Evolutionary conservation across 1,140 invertebrate genomes (phyloP).

Genomic region (Drusus annulatus): DNA sequence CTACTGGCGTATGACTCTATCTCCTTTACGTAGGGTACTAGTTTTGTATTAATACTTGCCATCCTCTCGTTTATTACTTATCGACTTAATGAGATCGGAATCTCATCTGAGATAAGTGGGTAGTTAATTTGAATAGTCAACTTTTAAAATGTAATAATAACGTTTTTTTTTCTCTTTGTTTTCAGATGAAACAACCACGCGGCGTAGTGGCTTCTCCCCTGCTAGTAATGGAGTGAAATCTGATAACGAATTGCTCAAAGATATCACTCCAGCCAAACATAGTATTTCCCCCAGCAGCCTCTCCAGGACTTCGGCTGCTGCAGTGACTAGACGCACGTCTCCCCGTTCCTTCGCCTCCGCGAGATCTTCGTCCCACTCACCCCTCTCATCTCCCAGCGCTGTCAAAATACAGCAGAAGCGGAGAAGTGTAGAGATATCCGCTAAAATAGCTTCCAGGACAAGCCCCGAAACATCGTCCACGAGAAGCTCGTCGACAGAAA

Average conservation of each 20-base stretch:
- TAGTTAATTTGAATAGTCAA: neutral
- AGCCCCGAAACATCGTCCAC: slow-evolving; percentile 2
- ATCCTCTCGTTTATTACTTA: neutral
- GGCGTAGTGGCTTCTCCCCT: slow-evolving; percentile 40
- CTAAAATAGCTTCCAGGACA: slow-evolving; percentile 19
- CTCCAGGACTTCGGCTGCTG: neutral
- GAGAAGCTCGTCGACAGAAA: slow-evolving; percentile 4
- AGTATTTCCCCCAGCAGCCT: neutral
- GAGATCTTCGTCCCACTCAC: slow-evolving; percentile 53
- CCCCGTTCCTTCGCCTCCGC: slow-evolving; percentile 27
- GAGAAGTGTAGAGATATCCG: slow-evolving; percentile 43
- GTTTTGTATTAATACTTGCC: neutral
- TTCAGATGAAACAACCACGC: slow-evolving; percentile 46
- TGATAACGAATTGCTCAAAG: slow-evolving; percentile 34
- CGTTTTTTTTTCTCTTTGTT: slow-evolving; percentile 15
- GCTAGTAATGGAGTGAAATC: slow-evolving; percentile 31
- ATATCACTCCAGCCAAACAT: neutral
- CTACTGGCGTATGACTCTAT: neutral
- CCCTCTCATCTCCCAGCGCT: slow-evolving; percentile 47
- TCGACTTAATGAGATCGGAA: too few relatives aligned
- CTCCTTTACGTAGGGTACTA: neutral
- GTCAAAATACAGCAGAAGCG: slow-evolving; percentile 45
- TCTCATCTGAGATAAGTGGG: too few relatives aligned
- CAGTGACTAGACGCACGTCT: slow-evolving; percentile 13
- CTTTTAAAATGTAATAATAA: neutral